Evolutionary conservation across 2,113 vertebrate genomes (phyloP), one percentile per base, ranked within the genome.

Genomic region (Numenius arquata): DNA sequence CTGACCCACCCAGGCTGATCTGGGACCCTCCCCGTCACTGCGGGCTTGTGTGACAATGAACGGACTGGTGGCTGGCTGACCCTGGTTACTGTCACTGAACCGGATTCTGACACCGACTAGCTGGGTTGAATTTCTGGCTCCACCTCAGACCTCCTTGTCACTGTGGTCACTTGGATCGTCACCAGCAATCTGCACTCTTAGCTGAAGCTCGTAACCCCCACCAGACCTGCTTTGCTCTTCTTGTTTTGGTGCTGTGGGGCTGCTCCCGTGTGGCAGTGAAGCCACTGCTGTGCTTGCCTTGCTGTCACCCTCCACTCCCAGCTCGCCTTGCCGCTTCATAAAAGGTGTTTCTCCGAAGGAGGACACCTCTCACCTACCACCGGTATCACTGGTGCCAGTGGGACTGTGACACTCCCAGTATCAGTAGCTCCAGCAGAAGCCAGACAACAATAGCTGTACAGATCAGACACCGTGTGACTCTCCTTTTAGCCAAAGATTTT

Each of bases 91-190:
- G 43, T 30, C 66, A 72, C 40, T 13, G n/a, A 71, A 72, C 26
- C 11, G 2, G 9, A 70, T 48, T 81, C 68, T 78, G 47, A 88
- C 12, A 9, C 23, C 11, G 22, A 67, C 40, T 76, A 1, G 1
- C 32, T 55, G n/a, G 25, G 45, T 43, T 72, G 20, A 26, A n/a
- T 83, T 68, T 75, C 67, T 63, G 23, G 17, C 40, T 70, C 65
- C 19, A 66, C 13, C 36, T 87, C 61, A 75, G 45, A 93, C 32
- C 9, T 87, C 45, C 59, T 47, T 59, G 34, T 59, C 61, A 70
- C 45, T 73, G 6, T 0, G 0, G 36, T 65, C 72, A 63, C 52
- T 67, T 18, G 38, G 52, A 81, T 41, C 0, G 2, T 34, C 50
- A 50, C 38, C 22, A 32, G 19, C 3, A 1, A 34, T 18, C 29